Percentiles rank a stretch among this genome's conserved stretches.
phyloP scores from a whole-genome alignment of 2,888 invertebrate species.

The Pammene fasciana region DNA sequence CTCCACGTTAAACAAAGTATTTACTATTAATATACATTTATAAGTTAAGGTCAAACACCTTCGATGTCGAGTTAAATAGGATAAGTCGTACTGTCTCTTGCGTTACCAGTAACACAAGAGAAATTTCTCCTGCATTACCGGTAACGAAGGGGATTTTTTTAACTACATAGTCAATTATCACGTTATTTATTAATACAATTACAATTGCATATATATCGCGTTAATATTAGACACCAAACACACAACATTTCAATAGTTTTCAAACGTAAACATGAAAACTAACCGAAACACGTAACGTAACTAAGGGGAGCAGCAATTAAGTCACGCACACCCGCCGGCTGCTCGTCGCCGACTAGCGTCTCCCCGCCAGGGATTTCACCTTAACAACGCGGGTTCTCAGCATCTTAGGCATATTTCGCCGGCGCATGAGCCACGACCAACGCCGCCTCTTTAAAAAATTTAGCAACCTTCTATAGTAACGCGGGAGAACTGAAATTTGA shows the following conservation, averaged over 20 bases:
- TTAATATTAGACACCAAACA: slow-evolving; percentile 23
- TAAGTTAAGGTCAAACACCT: no score
- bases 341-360: background rate
- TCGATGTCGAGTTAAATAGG: no score
- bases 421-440: background rate
- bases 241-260: slow-evolving; percentile 2
- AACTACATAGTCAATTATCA: no score
- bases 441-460: slow-evolving; percentile 1
- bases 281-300: background rate
- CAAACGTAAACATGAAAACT: background rate
- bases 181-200: no score
- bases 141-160: no score
- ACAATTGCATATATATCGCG: no score
- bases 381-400: background rate
- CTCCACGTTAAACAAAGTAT: no score
- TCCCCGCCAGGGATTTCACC: slow-evolving; percentile 1
- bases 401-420: background rate
- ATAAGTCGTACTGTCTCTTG: no score
- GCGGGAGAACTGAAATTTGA: slow-evolving; percentile 3
- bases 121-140: no score
- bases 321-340: background rate
- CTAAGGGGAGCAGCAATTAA: slow-evolving; percentile 3
- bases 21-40: no score
- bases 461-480: slow-evolving; percentile 2
- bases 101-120: no score